These are phyloP conservation scores for Lagocephalus sceleratus DNA, from an alignment of 2,797 vertebrate species.

Conservation along the genomic window DNA sequence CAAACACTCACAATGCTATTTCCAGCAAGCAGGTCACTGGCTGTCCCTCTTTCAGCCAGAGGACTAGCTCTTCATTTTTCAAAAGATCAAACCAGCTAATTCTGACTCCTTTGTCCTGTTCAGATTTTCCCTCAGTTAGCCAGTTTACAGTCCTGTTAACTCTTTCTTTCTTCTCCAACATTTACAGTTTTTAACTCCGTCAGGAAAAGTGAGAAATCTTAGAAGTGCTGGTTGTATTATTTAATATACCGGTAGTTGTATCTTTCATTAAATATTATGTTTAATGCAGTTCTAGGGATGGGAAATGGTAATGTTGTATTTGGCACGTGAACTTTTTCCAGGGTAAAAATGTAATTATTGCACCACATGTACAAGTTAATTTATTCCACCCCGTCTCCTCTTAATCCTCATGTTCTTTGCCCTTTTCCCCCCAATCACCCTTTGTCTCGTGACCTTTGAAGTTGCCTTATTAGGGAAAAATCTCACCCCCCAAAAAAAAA, in stretches of 20 bases:
- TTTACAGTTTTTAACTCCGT: background rate
- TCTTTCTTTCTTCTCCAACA: conserved; percentile 1
- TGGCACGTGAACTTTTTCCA: too few species aligned
- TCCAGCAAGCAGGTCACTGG: conserved; percentile 79
- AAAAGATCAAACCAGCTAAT: conserved; percentile 73
- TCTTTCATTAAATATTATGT: too few species aligned
- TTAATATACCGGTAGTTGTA: too few species aligned
- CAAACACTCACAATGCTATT: conserved; percentile 79
- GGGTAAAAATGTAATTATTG: too few species aligned
- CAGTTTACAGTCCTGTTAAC: conserved; percentile 25
- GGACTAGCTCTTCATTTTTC: conserved; percentile 64
- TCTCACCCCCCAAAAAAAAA: too few species aligned
- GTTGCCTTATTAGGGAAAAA: conserved; percentile 23
- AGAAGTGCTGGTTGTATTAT: too few species aligned
- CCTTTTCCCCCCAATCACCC: background rate
- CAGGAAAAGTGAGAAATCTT: too few species aligned
- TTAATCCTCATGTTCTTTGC: conserved; percentile 11
- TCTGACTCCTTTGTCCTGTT: conserved; percentile 60
- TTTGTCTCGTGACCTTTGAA: conserved; percentile 46
- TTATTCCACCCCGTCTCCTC: conserved; percentile 15
- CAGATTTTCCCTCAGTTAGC: conserved; percentile 31
- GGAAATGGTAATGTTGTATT: too few species aligned
- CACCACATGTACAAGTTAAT: conserved; percentile 8
- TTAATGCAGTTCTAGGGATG: too few species aligned
- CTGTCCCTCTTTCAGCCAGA: conserved; percentile 74